Evolutionary conservation across 1,140 invertebrate species (phyloP).

Genomic region (Periplaneta americana): DNA sequence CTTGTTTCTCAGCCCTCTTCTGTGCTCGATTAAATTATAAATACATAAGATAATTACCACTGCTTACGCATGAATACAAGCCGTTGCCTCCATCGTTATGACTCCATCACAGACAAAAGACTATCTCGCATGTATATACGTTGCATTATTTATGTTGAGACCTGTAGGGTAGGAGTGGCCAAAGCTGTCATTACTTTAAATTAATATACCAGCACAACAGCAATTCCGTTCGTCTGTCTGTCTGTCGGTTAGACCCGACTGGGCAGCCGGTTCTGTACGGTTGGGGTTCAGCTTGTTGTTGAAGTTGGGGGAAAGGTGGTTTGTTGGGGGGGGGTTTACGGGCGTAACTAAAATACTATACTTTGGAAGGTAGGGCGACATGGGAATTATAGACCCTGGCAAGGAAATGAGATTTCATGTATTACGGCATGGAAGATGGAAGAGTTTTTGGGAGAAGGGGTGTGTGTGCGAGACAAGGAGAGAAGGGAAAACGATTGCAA

Average conservation of each 20-base stretch:
- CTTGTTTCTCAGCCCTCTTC: neutral
- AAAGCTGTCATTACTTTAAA: neutral
- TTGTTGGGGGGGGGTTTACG: neutral
- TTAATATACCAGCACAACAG: neutral
- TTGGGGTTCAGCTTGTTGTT: neutral
- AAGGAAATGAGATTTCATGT: neutral
- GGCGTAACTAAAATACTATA: neutral
- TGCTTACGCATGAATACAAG: neutral
- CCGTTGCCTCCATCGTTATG: neutral
- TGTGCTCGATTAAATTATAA: neutral
- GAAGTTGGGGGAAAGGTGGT: no score
- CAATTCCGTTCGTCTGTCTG: neutral
- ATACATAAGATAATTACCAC: neutral
- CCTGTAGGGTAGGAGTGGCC: neutral
- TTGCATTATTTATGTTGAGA: neutral
- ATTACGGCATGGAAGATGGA: neutral
- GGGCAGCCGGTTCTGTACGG: neutral
- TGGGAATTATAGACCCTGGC: neutral
- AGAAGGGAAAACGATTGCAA: neutral
- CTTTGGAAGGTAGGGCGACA: neutral
- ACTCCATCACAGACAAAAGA: neutral
- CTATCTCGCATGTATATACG: neutral
- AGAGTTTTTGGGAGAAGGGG: no score
- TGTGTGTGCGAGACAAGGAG: neutral
- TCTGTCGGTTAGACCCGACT: neutral